A percentile compares a stretch with the other conserved stretches of the same genome.
phyloP scores from a whole-genome alignment of 2,113 vertebrate genomes.

The Malurus elegans region DNA sequence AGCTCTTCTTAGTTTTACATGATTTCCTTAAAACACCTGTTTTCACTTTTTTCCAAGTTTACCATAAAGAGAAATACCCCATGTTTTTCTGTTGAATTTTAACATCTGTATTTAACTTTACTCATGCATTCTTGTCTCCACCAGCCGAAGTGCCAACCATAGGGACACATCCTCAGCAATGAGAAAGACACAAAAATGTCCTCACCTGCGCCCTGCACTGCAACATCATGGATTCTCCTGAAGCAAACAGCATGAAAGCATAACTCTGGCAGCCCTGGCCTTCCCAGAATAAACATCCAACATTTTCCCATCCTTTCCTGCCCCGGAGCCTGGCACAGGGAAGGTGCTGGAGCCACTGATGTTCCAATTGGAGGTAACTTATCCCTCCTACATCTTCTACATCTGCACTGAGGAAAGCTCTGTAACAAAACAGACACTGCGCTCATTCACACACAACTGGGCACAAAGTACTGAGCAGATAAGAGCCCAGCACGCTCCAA shows the following conservation, averaged over 20 bases:
- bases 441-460: not conserved
- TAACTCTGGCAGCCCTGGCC: not conserved
- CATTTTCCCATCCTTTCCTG: not conserved
- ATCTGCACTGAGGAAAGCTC: not conserved
- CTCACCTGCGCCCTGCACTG: not conserved
- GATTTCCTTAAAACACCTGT: not conserved
- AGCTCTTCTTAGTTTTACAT: not conserved
- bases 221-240: fast-evolving
- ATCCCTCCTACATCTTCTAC: not conserved
- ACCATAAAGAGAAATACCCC: not conserved
- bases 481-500: not conserved
- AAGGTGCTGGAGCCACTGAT: not conserved
- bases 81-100: not conserved
- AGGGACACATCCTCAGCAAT: not conserved
- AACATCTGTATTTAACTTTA: not conserved
- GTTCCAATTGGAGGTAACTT: fast-evolving
- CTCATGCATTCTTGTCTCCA: not conserved
- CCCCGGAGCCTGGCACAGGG: not conserved
- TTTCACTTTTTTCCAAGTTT: not conserved
- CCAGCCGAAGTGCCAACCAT: not conserved
- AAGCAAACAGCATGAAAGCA: not conserved
- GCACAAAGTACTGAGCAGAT: not conserved
- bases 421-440: not conserved
- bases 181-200: not conserved
- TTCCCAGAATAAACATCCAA: not conserved